Percentiles rank a stretch among this genome's conserved stretches.
phyloP scores from a whole-genome alignment of 2,113 vertebrate genomes.

The Atrichornis clamosus region DNA sequence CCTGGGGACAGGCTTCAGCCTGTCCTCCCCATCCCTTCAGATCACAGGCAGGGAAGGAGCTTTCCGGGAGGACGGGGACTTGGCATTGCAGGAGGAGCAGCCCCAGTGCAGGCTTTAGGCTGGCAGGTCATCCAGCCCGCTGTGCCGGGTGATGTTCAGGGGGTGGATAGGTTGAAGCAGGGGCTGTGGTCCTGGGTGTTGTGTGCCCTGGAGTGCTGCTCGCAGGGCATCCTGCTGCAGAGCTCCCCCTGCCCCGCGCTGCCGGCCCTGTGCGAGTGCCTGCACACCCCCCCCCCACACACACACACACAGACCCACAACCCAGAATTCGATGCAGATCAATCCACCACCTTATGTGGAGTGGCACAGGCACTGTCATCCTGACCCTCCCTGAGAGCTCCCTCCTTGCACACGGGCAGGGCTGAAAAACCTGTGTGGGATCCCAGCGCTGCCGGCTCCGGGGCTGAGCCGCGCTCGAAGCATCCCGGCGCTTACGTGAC shows the following conservation, averaged over 20 bases:
- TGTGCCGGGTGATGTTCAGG: background rate
- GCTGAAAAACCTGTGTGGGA: background rate
- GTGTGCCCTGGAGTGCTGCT: background rate
- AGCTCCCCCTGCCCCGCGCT: fast-evolving
- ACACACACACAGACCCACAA: fast-evolving
- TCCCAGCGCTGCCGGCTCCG: fast-evolving
- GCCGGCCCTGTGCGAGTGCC: too few relatives aligned
- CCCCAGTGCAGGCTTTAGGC: background rate
- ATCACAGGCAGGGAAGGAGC: background rate
- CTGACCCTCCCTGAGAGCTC: background rate
- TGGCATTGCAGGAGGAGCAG: background rate
- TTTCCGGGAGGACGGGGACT: background rate
- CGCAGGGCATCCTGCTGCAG: background rate
- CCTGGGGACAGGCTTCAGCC: background rate
- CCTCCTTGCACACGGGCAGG: background rate
- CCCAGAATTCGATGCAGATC: background rate
- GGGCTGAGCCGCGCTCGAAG: fast-evolving
- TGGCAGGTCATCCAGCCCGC: too few relatives aligned
- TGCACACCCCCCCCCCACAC: too few relatives aligned
- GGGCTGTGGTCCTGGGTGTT: background rate
- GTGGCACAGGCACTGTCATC: background rate
- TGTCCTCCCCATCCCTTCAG: background rate
- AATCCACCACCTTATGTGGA: too few relatives aligned
- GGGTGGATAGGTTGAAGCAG: background rate
- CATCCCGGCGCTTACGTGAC: fast-evolving